These are phyloP conservation scores for Drosophila kohkoa DNA, from an alignment of 1,140 invertebrate species.

Conservation along the genomic window DNA sequence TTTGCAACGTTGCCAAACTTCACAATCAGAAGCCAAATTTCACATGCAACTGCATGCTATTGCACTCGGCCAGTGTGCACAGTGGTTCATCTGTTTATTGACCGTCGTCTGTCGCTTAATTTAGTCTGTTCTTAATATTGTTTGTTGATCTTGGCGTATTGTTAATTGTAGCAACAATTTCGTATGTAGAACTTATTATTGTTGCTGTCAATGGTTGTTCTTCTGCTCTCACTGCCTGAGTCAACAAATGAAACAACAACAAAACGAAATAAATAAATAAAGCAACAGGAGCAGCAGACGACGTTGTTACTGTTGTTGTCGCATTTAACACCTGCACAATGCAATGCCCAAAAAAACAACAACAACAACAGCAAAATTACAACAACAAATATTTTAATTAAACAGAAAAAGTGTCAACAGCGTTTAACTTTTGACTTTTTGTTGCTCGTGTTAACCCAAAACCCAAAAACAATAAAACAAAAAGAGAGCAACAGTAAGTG, in stretches of 20 bases:
- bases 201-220: constrained; percentile 19
- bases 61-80: constrained; percentile 6
- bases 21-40: neutral
- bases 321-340: constrained; percentile 61
- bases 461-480: constrained; percentile 18
- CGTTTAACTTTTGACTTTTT: constrained; percentile 58
- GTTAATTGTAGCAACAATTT: constrained; percentile 29
- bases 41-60: neutral
- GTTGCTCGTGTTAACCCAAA: constrained; percentile 22
- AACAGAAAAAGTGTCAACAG: constrained; percentile 58
- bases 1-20: neutral
- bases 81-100: constrained; percentile 20
- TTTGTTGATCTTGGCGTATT: constrained; percentile 19
- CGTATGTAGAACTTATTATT: constrained; percentile 7
- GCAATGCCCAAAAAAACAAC: constrained; percentile 54
- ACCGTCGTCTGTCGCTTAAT: constrained; percentile 1
- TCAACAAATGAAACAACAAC: constrained; percentile 29
- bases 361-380: constrained; percentile 22
- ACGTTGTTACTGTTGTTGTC: constrained; percentile 25
- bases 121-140: neutral
- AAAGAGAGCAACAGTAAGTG: constrained; percentile 25
- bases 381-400: constrained; percentile 39
- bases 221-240: constrained; percentile 22
- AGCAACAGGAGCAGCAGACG: constrained; percentile 21
- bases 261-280: constrained; percentile 51